These are phyloP conservation scores for Neofelis nebulosa DNA, from an alignment of 2,113 vertebrate genomes.

Conservation along the genomic window DNA sequence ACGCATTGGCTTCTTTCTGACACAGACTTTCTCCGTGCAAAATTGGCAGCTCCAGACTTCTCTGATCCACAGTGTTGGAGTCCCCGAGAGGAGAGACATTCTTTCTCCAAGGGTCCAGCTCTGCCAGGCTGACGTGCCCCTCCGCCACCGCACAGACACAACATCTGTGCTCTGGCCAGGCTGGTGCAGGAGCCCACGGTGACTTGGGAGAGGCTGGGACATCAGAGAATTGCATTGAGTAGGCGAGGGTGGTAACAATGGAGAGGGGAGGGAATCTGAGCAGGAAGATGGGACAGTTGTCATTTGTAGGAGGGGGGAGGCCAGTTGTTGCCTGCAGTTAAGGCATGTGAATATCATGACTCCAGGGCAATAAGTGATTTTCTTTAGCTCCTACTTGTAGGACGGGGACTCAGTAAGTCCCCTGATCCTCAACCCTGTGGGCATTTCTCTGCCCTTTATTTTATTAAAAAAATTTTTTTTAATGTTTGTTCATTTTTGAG, in stretches of 20 bases:
- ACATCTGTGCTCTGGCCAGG: fast-evolving
- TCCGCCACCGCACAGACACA: fast-evolving
- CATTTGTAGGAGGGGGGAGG: fast-evolving
- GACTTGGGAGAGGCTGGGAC: background rate
- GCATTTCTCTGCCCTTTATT: background rate
- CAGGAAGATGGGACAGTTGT: background rate
- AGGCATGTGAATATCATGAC: background rate
- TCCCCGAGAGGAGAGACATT: no score
- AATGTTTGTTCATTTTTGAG: no score
- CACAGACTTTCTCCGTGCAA: background rate
- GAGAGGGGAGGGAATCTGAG: background rate
- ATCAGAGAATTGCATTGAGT: background rate
- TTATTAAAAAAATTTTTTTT: no score
- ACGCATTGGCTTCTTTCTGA: background rate
- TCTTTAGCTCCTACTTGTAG: background rate
- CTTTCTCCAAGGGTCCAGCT: no score
- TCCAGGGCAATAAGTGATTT: background rate
- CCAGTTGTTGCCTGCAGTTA: no score
- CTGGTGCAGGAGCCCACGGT: background rate
- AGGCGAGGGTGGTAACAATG: fast-evolving
- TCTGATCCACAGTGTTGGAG: fast-evolving
- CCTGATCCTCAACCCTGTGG: fast-evolving
- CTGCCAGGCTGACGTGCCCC: no score
- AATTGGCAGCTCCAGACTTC: background rate
- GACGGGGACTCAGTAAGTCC: background rate